Evolutionary conservation across 64 coral and sea anemone genomes (phyloP).

Genomic region (Hydrozoanthus tunicans): DNA sequence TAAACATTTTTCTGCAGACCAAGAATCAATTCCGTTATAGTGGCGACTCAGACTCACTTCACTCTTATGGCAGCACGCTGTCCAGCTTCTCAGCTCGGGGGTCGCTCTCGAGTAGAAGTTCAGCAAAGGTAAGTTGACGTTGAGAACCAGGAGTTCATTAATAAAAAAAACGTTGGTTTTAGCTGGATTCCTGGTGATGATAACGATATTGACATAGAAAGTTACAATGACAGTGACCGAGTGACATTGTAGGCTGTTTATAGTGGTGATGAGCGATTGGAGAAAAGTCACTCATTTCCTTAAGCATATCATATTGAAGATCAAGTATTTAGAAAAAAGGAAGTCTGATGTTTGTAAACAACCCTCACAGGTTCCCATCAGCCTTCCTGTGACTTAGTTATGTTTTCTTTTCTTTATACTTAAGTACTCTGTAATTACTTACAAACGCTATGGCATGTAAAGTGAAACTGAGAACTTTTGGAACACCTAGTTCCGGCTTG

Average conservation of each 20-base stretch:
- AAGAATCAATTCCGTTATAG: constrained; percentile 47
- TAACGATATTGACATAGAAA: neutral
- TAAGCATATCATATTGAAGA: too few relatives aligned
- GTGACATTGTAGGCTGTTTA: neutral
- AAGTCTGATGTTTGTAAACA: too few relatives aligned
- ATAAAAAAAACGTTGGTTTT: too few relatives aligned
- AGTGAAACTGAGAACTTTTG: too few relatives aligned
- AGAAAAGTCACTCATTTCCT: neutral
- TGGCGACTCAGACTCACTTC: constrained; percentile 77
- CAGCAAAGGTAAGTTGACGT: constrained; percentile 60
- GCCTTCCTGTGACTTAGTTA: too few relatives aligned
- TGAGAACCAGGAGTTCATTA: too few relatives aligned
- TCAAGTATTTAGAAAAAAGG: too few relatives aligned
- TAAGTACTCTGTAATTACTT: too few relatives aligned
- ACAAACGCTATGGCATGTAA: too few relatives aligned
- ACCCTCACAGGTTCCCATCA: too few relatives aligned
- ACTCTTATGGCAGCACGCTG: constrained; percentile 72
- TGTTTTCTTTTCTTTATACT: too few relatives aligned
- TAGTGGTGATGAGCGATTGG: neutral
- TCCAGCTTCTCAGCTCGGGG: constrained; percentile 82
- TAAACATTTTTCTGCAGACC: constrained; percentile 18
- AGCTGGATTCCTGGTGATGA: neutral
- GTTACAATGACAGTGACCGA: neutral
- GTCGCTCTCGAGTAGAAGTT: constrained; percentile 81
- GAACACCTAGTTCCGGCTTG: too few relatives aligned